Evolutionary conservation across 2,113 vertebrate species (phyloP), one percentile per base, ranked within the genome.

Genomic region (Burhinus oedicnemus): DNA sequence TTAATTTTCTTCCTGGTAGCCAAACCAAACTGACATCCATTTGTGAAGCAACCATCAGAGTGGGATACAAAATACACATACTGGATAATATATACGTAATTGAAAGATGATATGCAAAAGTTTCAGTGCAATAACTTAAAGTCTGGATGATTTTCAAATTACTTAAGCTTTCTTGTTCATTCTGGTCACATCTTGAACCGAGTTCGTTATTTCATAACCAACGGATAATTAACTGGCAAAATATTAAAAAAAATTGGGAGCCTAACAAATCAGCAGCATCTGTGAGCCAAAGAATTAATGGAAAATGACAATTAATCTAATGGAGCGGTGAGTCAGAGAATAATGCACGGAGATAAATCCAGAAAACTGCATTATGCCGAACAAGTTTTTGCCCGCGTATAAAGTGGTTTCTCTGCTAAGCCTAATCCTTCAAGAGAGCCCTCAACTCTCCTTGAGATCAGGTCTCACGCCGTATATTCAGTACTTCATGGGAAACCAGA

Each of bases 251-350:
- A 61, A 55, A 36, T 4, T 9, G 19, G 6, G 38, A 72, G 11
- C 44, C 52, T 21, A 45, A 70, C 14, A 89, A 60, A 78, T 36
- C 55, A 54, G 71, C 68, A 78, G 55, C 57, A 72, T 34, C 86
- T 68, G 18, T 22, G 27, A 91, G 94, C 78, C 92, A 93, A 93
- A 65, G 82, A 93, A 87, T 27, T 85, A 83, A 87, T 76, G 65
- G 61, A 49, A 93, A 93, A 88, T 22, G 16, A 49, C 81, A 96
- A 95, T 82, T 51, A 62, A 72, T 30, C 45, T 77, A 83, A 91
- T 26, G 90, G 65, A 93, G 47, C n/a, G 34, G 23, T 11, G 27
- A 91, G 51, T 64, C 69, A 87, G 83, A 44, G 68, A 88, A 75
- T 64, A 60, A 62, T 23, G 45, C 26, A 51, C 6, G 34, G 57